These are phyloP conservation scores for Rhingia rostrata DNA, from an alignment of 2,888 invertebrate species.

Conservation along the genomic window DNA sequence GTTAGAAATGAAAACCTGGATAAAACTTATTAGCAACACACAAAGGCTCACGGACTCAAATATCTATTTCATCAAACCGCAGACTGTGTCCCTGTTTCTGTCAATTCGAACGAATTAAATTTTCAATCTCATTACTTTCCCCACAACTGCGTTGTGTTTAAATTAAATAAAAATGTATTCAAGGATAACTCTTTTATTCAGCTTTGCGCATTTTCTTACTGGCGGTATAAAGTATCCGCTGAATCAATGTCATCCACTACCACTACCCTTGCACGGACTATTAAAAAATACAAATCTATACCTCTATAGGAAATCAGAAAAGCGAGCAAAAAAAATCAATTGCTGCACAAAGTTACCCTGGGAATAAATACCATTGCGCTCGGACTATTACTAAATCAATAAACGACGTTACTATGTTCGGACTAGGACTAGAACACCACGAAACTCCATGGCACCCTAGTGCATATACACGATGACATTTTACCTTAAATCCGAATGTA, in stretches of 20 bases:
- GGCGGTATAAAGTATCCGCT: too few species aligned
- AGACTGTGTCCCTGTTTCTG: too few species aligned
- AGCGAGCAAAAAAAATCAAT: conserved; percentile 17
- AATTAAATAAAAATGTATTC: not conserved
- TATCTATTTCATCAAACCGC: too few species aligned
- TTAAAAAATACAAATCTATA: not conserved
- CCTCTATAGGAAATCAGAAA: conserved; percentile 22
- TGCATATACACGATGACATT: not conserved
- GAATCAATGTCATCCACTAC: conserved; percentile 14
- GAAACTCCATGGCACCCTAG: not conserved
- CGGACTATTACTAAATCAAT: conserved; percentile 39
- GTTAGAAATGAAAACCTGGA: too few species aligned
- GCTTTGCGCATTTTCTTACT: not conserved
- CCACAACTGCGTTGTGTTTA: too few species aligned
- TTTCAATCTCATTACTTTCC: too few species aligned
- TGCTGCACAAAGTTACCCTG: conserved; percentile 14
- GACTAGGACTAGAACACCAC: not conserved
- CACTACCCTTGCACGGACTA: not conserved
- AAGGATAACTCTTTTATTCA: not conserved
- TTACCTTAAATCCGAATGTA: conserved; percentile 47
- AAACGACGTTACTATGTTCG: not conserved
- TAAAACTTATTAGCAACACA: too few species aligned
- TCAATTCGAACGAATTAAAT: too few species aligned
- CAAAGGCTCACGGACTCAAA: too few species aligned
- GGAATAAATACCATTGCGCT: not conserved